Percentiles rank a stretch among this genome's conserved stretches.
phyloP scores from a whole-genome alignment of 1,140 invertebrate genomes.

The Drosophila lowei region DNA sequence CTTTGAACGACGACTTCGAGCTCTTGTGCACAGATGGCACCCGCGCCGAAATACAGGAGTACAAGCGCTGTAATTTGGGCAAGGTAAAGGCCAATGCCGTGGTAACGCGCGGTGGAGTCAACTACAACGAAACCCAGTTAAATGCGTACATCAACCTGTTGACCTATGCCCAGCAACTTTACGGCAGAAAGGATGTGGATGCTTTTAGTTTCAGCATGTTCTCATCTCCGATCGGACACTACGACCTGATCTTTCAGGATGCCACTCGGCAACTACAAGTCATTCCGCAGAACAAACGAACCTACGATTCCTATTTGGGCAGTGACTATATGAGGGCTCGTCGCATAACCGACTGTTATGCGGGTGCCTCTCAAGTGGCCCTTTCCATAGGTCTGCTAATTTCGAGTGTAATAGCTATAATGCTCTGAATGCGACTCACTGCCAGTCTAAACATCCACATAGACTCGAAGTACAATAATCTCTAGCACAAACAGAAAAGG shows the following conservation, averaged over 20 bases:
- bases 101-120: constrained; percentile 90
- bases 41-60: constrained; percentile 90
- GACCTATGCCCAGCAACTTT: constrained; percentile 95
- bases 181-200: constrained; percentile 92
- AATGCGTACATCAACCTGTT: constrained; percentile 94
- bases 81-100: constrained; percentile 96
- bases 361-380: constrained; percentile 83
- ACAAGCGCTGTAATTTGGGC: constrained; percentile 93
- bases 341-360: constrained; percentile 90
- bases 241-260: constrained; percentile 96
- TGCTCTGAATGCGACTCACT: constrained; percentile 40
- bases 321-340: constrained; percentile 90
- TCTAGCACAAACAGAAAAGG: constrained; percentile 32
- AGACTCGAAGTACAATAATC: constrained; percentile 35
- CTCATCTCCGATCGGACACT: constrained; percentile 90
- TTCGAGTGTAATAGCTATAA: constrained; percentile 30
- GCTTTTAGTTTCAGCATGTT: constrained; percentile 97
- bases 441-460: constrained; percentile 5
- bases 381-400: constrained; percentile 54
- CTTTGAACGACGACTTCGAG: constrained; percentile 96
- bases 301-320: constrained; percentile 87
- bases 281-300: constrained; percentile 86
- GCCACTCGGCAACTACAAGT: constrained; percentile 92
- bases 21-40: constrained; percentile 96
- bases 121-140: constrained; percentile 91